Evolutionary conservation across 2,797 vertebrate species (phyloP).

Genomic region (Xenops minutus): DNA sequence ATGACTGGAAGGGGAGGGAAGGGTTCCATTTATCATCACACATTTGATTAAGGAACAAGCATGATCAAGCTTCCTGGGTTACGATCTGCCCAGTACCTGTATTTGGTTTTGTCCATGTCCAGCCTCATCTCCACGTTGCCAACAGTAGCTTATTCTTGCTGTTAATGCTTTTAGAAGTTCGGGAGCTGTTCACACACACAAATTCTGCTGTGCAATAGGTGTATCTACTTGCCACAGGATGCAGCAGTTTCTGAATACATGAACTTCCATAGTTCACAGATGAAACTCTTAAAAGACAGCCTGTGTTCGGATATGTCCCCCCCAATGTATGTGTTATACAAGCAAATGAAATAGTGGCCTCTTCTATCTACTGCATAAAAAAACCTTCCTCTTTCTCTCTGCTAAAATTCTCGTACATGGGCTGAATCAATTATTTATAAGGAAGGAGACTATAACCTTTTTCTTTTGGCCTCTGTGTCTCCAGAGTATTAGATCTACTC

Average conservation of each 20-base stretch:
- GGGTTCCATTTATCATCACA: neutral
- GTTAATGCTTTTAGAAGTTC: neutral
- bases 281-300: neutral
- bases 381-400: neutral
- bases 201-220: neutral
- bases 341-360: neutral
- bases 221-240: neutral
- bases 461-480: neutral
- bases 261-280: neutral
- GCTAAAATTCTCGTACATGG: neutral
- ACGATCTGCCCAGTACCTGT: neutral
- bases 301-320: rapidly evolving
- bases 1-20: neutral
- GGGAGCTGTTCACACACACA: neutral
- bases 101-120: neutral
- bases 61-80: neutral
- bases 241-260: neutral
- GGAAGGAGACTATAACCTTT: neutral
- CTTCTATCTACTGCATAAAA: neutral
- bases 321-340: neutral
- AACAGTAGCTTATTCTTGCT: neutral
- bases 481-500: neutral
- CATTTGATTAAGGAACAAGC: neutral
- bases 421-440: neutral
- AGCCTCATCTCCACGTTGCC: neutral